These are phyloP conservation scores for Sus cebifrons DNA, from an alignment of 2,797 vertebrate species.

Conservation along the genomic window DNA sequence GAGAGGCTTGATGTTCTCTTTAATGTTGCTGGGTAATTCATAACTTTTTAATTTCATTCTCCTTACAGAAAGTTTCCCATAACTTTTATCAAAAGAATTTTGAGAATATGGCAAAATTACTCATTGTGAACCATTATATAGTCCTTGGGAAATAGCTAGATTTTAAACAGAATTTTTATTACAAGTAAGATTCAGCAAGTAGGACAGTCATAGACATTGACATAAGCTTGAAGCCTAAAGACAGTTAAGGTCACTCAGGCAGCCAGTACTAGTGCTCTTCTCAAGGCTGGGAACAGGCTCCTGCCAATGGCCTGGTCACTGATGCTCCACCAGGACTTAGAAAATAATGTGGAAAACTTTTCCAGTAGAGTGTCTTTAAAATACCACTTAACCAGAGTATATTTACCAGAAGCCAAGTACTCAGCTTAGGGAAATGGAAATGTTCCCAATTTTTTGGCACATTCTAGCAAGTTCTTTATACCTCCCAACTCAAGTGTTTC, in stretches of 20 bases:
- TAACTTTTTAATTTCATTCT: conserved; percentile 12
- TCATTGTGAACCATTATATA: neutral
- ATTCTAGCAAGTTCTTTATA: neutral
- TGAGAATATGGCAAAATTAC: neutral
- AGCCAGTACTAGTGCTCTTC: neutral
- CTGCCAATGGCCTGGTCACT: neutral
- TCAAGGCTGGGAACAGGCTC: neutral
- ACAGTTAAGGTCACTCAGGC: neutral
- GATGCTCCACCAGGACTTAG: neutral
- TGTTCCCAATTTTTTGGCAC: neutral
- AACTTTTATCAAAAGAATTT: conserved; percentile 11
- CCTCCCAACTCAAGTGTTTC: neutral
- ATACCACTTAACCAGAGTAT: neutral
- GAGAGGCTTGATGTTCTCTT: conserved; percentile 96
- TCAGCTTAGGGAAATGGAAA: neutral
- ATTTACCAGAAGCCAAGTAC: neutral
- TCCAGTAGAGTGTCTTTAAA: neutral
- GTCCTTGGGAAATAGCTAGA: neutral
- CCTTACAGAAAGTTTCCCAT: conserved; percentile 29
- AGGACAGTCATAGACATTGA: neutral
- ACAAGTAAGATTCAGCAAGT: neutral
- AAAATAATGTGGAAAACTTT: conserved; percentile 3
- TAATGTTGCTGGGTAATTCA: conserved; percentile 95
- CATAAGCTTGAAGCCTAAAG: neutral
- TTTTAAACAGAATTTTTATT: neutral